Base-by-base conservation (phyloP, 37 sponge, comb jelly and placozoan genomes). In the Bolinopsis microptera region DNA sequence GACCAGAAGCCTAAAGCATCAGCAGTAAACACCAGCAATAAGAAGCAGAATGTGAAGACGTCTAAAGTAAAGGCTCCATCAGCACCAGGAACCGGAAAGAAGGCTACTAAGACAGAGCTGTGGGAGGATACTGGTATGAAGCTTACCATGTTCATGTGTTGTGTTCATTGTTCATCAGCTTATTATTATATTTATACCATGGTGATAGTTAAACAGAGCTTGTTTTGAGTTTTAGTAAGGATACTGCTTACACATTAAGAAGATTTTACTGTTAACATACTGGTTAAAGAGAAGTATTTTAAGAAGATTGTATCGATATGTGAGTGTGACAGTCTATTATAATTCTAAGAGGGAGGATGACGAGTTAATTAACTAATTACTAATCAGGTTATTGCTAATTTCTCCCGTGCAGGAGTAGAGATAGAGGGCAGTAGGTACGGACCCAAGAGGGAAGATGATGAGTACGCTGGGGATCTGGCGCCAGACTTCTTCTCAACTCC, bases 401-500 rank as follows among this genome's bases (percentile, higher is more conserved):
- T 67, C 21, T 13, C 68, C 68, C 68, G 13, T 67, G 18, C 31
- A 41, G 90, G 90, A 41, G 61, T 39, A 24, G 27, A 41, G 61
- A 39, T 48, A 23, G 90, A 86, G 61, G 90, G 90, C 3, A 41
- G 90, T 48, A 39, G 90, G 61, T 86, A 86, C 61, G 48, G 48
- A 1, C 90, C 90, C 26, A 86, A 39, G 24, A 1, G 41, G 41
- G 61, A 86, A 16, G 61, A 21, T 40, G 90, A 77, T 3, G 80
- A 86, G 25, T 86, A 26, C 61, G 41, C 41, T 24, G 61, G 90
- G 3, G 61, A 86, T 3, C 39, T 30, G 30, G 90, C 41, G 2
- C 90, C 90, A 25, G 90, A 86, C 61, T 86, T 86, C 90, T 86
- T 86, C 90, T 72, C 75, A 23, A 32, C 28, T 22, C 27, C 21